Evolutionary conservation across 2,113 vertebrate genomes (phyloP).

Genomic region (Columbina picui): DNA sequence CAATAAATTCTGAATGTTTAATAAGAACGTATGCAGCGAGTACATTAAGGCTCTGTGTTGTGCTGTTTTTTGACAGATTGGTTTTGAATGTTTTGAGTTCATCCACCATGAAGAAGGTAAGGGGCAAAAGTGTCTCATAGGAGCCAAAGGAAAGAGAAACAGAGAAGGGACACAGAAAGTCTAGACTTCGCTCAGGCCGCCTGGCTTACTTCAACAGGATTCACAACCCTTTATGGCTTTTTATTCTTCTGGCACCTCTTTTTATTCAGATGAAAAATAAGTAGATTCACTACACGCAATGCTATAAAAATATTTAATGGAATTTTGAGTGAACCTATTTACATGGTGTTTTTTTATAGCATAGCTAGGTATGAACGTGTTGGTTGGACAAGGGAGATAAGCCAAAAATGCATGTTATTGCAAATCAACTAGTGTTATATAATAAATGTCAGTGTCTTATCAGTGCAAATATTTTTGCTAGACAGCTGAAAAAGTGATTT

Average conservation of each 20-base stretch:
- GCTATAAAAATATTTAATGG: background rate
- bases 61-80: background rate
- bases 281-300: background rate
- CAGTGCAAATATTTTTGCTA: background rate
- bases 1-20: background rate
- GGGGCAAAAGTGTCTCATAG: background rate
- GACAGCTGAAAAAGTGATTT: background rate
- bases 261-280: background rate
- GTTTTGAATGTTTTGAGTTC: fast-evolving
- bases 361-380: background rate
- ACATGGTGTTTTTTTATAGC: background rate
- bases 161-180: background rate
- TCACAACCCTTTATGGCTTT: background rate
- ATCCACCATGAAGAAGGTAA: background rate
- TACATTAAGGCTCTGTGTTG: background rate
- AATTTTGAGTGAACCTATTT: background rate
- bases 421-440: background rate
- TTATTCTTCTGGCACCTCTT: background rate
- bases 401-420: background rate
- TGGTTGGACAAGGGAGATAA: background rate
- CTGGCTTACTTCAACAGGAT: background rate
- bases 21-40: background rate
- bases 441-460: background rate
- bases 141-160: background rate
- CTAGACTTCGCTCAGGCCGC: background rate